Base-by-base conservation (phyloP, 2,113 vertebrate genomes). In the Isurus oxyrinchus region DNA sequence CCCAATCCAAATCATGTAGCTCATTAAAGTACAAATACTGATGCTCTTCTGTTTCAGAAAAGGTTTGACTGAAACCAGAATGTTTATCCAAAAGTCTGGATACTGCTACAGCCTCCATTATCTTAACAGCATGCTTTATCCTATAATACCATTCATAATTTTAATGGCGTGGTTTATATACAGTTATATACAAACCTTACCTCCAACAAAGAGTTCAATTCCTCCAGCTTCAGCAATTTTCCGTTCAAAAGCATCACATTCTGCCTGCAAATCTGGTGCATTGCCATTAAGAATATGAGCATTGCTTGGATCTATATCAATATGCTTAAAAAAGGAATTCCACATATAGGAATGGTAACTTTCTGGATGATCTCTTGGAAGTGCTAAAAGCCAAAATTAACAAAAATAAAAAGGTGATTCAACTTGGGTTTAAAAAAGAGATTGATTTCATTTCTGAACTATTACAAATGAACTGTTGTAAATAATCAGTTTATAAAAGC, bases 301-400 rank as follows among this genome's bases (percentile, higher is more conserved):
- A 66, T 98, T 98, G 95, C 97, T 98, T 1, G 98, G 98, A 96
- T 98, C 98, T 97, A 98, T 98, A 96, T 98, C 98, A 96, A 98
- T 98, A 96, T 98, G 98, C 96, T 98, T 98, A 97, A 98, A 98
- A 97, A 98, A 98, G 96, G 98, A 98, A 97, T 98, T 98, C 98
- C 98, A 98, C 98, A 98, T 98, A 84, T 98, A 98, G 72, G 98
- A 98, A 96, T 98, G 98, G 96, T 98, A 98, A 97, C 98, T 98
- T 97, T 98, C 98, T 81, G 98, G 98, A 97, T 98, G 98, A 96
- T 97, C 98, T 97, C 98, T 98, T 49, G 98, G 98, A 97, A 98
- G 98, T 49, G 98, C 98, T 98, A 97, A 96, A 97, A 25, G 63
- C 16, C 59, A 93, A 97, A 96, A 97, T 79, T 63, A 94, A 63